Percentiles rank a stretch among this genome's conserved stretches.
Conservation (phyloP, 2,888 invertebrate species). For the Melinopterus prodromus region DNA sequence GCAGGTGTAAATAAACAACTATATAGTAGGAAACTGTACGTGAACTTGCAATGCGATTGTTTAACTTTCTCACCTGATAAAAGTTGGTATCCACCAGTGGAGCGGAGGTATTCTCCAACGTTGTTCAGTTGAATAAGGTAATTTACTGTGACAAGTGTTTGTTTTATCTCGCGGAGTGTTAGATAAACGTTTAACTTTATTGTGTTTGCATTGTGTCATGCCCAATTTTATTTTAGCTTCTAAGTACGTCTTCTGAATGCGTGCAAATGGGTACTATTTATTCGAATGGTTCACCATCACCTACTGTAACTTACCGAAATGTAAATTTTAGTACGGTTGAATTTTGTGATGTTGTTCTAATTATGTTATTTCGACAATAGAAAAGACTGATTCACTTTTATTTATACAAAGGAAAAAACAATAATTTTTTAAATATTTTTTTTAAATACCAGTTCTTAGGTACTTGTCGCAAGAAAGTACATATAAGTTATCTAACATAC, state of each 20-base stretch:
- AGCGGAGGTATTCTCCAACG: background rate
- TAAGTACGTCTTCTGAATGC: background rate
- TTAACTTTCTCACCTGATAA: constrained; percentile 4
- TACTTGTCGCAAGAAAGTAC: too few species aligned
- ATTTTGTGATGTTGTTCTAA: too few species aligned
- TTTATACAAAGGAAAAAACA: too few species aligned
- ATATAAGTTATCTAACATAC: too few species aligned
- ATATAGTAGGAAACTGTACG: background rate
- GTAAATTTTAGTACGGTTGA: too few species aligned
- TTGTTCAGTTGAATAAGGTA: background rate
- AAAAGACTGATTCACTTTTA: too few species aligned
- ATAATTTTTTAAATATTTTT: too few species aligned
- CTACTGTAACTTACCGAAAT: too few species aligned
- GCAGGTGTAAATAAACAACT: background rate
- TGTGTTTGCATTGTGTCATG: background rate
- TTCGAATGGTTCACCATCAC: too few species aligned
- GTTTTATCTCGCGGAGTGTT: background rate
- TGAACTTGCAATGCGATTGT: background rate
- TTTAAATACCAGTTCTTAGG: too few species aligned
- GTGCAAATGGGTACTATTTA: too few species aligned
- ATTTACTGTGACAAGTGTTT: background rate
- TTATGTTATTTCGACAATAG: too few species aligned
- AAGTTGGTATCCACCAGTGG: background rate
- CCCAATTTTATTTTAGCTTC: background rate
- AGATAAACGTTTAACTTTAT: background rate